Conservation (phyloP, 2,888 invertebrate species). For the Drosophila anomalata region DNA sequence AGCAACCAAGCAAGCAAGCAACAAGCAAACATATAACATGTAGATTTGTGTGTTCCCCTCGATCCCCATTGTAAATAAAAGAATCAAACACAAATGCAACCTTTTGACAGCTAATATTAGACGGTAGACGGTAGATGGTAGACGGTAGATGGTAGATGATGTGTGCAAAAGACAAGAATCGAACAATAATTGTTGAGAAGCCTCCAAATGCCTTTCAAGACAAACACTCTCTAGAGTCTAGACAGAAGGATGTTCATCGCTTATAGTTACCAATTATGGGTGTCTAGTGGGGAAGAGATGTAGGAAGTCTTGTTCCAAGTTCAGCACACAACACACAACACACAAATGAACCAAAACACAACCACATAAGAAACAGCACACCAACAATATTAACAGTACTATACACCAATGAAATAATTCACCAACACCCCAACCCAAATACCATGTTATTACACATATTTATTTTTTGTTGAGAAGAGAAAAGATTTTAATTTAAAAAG, state of each 20-base stretch:
- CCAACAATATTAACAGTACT: neutral
- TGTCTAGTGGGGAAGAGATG: constrained; percentile 6
- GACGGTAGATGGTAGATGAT: neutral
- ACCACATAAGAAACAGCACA: constrained; percentile 2
- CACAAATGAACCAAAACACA: constrained; percentile 7
- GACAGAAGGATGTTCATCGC: constrained; percentile 11
- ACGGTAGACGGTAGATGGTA: too few species aligned
- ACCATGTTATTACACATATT: constrained; percentile 36
- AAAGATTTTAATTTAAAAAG: constrained; percentile 9
- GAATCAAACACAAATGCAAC: constrained; percentile 1
- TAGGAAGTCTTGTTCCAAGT: neutral
- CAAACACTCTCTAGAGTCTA: neutral
- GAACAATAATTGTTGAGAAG: constrained; percentile 17
- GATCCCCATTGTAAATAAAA: constrained; percentile 27
- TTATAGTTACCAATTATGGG: constrained; percentile 19
- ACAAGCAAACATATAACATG: neutral
- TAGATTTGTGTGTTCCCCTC: neutral
- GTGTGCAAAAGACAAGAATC: constrained; percentile 5
- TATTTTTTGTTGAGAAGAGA: constrained; percentile 26
- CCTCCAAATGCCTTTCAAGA: constrained; percentile 27
- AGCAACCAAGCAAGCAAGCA: neutral
- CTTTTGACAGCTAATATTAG: constrained; percentile 24
- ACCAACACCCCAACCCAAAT: constrained; percentile 2
- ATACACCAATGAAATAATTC: constrained; percentile 5
- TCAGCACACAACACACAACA: neutral